Conservation (phyloP, 1,140 invertebrate species). For the Sitophilus oryzae region DNA sequence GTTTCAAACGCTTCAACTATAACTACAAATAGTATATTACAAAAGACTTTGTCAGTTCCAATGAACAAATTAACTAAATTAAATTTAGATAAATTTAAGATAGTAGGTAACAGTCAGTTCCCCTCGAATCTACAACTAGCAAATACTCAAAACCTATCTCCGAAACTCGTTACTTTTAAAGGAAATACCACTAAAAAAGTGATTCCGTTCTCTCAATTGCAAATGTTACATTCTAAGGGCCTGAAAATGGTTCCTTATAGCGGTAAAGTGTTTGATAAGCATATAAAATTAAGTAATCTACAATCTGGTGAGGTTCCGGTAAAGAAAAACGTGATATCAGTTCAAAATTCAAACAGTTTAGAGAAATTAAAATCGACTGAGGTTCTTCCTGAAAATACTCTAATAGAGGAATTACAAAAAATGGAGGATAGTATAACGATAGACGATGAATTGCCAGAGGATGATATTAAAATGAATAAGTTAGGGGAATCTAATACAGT, state of each 20-base stretch:
- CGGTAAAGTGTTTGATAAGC: constrained; percentile 34
- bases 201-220: constrained; percentile 37
- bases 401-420: constrained; percentile 2
- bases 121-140: constrained; percentile 22
- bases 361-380: background rate
- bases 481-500: constrained; percentile 1
- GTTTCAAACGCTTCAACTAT: constrained; percentile 38
- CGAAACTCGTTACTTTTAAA: constrained; percentile 39
- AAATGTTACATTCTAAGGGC: constrained; percentile 38
- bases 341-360: background rate
- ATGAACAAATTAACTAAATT: constrained; percentile 40
- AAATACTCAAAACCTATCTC: constrained; percentile 25
- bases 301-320: background rate
- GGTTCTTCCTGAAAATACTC: too few species aligned
- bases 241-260: constrained; percentile 38
- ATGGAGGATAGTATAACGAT: too few species aligned
- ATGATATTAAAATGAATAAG: constrained; percentile 3
- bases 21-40: constrained; percentile 17
- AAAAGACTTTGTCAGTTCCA: constrained; percentile 40
- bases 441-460: background rate
- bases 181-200: constrained; percentile 36
- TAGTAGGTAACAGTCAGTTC: constrained; percentile 31
- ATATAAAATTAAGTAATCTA: background rate
- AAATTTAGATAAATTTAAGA: constrained; percentile 41
- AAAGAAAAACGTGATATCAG: background rate